Conservation (phyloP, 2,888 invertebrate genomes). For the Fissipunctia ypsillon region DNA sequence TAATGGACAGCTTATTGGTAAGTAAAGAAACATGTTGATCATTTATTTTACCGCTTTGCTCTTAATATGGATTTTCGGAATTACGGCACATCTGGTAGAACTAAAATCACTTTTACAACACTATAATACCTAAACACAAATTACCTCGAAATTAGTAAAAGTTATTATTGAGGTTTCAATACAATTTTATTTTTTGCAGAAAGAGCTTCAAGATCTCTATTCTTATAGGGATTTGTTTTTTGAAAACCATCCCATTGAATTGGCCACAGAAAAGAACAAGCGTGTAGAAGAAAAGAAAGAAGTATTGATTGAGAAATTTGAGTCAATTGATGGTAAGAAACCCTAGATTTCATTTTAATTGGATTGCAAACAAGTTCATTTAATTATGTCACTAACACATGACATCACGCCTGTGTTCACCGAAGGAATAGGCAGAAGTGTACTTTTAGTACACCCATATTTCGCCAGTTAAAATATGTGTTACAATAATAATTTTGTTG, state of each 20-base stretch:
- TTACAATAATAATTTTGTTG: no score
- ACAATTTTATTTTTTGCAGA: slow-evolving; percentile 85
- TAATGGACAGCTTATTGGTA: slow-evolving; percentile 81
- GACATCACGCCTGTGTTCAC: no score
- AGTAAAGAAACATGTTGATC: slow-evolving; percentile 44
- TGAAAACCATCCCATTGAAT: slow-evolving; percentile 93
- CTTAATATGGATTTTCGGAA: not conserved
- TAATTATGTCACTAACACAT: not conserved
- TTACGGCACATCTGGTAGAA: not conserved
- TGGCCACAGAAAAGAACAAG: slow-evolving; percentile 92
- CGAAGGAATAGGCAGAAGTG: no score
- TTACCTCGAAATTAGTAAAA: not conserved
- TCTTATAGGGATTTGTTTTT: slow-evolving; percentile 94
- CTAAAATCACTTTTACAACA: not conserved
- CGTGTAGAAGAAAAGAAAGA: slow-evolving; percentile 92
- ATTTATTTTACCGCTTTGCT: slow-evolving; percentile 3
- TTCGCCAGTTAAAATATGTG: no score
- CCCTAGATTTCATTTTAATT: not conserved
- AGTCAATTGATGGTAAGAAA: slow-evolving; percentile 91
- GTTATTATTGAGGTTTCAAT: not conserved
- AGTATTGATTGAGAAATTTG: slow-evolving; percentile 91
- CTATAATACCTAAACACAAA: not conserved
- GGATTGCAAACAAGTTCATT: not conserved
- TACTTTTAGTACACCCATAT: no score
- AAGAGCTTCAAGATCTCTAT: slow-evolving; percentile 92